Conservation (phyloP, 1,140 invertebrate species). For the Temnothorax curvispinosus region DNA sequence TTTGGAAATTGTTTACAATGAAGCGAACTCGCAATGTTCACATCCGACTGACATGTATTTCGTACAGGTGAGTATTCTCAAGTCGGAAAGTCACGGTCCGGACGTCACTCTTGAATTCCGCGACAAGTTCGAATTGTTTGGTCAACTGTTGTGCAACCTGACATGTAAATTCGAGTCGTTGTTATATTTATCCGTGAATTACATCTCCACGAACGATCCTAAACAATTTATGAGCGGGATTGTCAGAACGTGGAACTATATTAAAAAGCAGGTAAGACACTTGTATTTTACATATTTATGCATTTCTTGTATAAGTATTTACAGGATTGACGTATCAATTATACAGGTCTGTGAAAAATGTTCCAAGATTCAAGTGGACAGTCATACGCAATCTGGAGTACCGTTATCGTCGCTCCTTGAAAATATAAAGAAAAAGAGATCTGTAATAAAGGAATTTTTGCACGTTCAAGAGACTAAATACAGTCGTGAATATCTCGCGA, state of each 20-base stretch:
- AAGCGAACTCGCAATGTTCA: neutral
- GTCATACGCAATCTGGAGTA: constrained; percentile 69
- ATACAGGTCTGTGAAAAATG: constrained; percentile 71
- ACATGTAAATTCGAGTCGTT: constrained; percentile 73
- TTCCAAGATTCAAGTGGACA: constrained; percentile 73
- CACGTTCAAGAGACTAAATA: constrained; percentile 61
- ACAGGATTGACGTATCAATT: neutral
- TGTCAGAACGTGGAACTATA: constrained; percentile 66
- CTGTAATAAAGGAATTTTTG: constrained; percentile 67
- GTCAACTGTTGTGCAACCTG: constrained; percentile 63
- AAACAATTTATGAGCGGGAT: constrained; percentile 74
- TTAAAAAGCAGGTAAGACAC: constrained; percentile 71
- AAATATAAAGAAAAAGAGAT: constrained; percentile 73
- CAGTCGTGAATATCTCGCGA: constrained; percentile 62
- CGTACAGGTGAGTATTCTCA: constrained; percentile 70
- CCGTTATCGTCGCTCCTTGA: constrained; percentile 72
- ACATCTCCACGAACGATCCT: constrained; percentile 47
- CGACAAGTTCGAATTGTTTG: constrained; percentile 69
- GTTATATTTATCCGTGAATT: constrained; percentile 61
- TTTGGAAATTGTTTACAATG: neutral
- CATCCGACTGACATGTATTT: neutral
- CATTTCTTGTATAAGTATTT: constrained; percentile 31
- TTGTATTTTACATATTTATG: constrained; percentile 24
- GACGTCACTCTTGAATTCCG: constrained; percentile 69
- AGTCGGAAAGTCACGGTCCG: constrained; percentile 60